phyloP scores from a whole-genome alignment of 2,797 vertebrate species.

The Phataginus tricuspis region DNA sequence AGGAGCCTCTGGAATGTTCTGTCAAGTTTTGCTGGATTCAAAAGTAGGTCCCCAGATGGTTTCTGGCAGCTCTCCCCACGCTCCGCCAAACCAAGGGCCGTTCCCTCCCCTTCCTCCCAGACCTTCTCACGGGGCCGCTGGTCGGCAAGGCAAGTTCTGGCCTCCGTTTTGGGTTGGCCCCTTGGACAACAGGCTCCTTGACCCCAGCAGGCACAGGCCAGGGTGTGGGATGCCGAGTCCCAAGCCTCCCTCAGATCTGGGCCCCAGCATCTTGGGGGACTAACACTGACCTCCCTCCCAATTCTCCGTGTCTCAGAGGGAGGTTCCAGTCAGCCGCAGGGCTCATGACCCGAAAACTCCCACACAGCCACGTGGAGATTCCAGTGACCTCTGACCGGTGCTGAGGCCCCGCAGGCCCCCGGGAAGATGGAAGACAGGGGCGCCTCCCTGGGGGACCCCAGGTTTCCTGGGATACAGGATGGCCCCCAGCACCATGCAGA shows the following conservation, averaged over 20 bases:
- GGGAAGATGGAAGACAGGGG: not conserved
- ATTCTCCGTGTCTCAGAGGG: rapidly evolving
- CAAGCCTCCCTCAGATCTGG: not conserved
- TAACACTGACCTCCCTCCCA: rapidly evolving
- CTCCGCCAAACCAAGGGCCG: not conserved
- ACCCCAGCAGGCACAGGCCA: too few species aligned
- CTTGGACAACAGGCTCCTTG: not conserved
- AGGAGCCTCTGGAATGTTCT: not conserved
- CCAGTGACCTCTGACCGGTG: not conserved
- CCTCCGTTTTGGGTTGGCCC: too few species aligned
- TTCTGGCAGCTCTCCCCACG: rapidly evolving
- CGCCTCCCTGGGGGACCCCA: too few species aligned
- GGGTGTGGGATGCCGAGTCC: rapidly evolving
- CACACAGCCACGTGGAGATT: rapidly evolving
- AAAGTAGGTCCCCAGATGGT: not conserved
- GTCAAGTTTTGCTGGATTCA: not conserved
- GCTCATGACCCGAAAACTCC: not conserved
- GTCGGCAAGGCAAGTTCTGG: not conserved
- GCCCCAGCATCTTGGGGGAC: not conserved
- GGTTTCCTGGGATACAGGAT: not conserved
- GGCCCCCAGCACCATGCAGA: not conserved
- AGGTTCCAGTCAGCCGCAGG: rapidly evolving
- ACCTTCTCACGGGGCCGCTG: not conserved
- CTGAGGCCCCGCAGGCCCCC: rapidly evolving
- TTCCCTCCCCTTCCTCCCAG: not conserved